These are phyloP conservation scores for Beris chalybata DNA, from an alignment of 2,888 invertebrate species.

Conservation along the genomic window DNA sequence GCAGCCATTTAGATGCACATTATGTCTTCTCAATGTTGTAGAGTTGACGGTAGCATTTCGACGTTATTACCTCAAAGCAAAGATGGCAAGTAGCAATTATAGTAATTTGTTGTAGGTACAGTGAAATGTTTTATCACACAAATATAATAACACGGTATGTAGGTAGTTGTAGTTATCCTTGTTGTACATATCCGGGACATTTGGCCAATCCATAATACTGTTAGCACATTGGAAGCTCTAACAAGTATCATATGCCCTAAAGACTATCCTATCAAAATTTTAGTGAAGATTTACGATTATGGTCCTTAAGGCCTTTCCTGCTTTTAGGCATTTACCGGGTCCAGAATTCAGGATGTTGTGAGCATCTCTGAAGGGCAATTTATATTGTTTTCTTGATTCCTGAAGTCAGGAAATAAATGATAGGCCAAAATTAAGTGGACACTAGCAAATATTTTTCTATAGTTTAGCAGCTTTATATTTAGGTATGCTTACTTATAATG, in stretches of 20 bases:
- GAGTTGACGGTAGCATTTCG: slow-evolving; percentile 3
- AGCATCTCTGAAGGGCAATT: too few species aligned
- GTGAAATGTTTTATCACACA: neutral
- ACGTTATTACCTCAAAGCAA: slow-evolving; percentile 14
- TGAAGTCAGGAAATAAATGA: too few species aligned
- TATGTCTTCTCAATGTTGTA: neutral
- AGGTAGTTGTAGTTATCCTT: too few species aligned
- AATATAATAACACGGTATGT: neutral
- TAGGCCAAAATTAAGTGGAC: too few species aligned
- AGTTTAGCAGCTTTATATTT: too few species aligned
- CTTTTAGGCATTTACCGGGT: too few species aligned
- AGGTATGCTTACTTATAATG: too few species aligned
- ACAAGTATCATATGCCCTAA: slow-evolving; percentile 2
- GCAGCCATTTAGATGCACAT: neutral
- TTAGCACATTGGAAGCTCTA: too few species aligned
- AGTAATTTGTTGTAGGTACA: slow-evolving; percentile 33
- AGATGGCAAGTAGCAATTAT: slow-evolving; percentile 34
- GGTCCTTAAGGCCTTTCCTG: slow-evolving; percentile 2
- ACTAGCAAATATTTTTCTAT: too few species aligned
- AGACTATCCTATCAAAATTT: slow-evolving; percentile 34
- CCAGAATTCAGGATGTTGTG: too few species aligned
- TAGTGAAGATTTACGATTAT: slow-evolving; percentile 35
- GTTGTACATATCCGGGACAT: too few species aligned
- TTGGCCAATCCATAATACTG: neutral
- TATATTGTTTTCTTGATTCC: too few species aligned